phyloP scores from a whole-genome alignment of 1,140 invertebrate species.

The Nymphalis io region DNA sequence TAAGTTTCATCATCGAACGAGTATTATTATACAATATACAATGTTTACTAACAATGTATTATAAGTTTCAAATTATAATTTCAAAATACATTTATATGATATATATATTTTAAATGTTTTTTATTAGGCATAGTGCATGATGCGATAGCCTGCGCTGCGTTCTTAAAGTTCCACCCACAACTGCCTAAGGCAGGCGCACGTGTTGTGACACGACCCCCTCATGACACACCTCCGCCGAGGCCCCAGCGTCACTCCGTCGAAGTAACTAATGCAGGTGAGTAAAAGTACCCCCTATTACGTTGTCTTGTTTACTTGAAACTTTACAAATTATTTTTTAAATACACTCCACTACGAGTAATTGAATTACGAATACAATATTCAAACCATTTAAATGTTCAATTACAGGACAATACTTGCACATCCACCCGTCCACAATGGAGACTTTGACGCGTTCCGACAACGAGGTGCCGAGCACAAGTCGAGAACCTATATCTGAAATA shows the following conservation, averaged over 20 bases:
- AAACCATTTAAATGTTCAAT: neutral
- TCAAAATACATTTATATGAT: too few species aligned
- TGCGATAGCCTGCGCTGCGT: constrained; percentile 98
- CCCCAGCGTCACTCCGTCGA: constrained; percentile 93
- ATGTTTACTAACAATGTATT: too few species aligned
- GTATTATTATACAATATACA: too few species aligned
- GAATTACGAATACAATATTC: too few species aligned
- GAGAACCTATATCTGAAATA: constrained; percentile 77
- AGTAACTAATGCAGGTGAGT: constrained; percentile 86
- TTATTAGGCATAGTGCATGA: constrained; percentile 92
- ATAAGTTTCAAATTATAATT: too few species aligned
- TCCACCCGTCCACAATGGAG: constrained; percentile 89
- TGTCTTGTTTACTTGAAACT: too few species aligned
- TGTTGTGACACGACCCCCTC: constrained; percentile 83
- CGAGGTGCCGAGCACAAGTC: constrained; percentile 85
- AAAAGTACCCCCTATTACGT: constrained; percentile 4
- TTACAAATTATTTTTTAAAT: too few species aligned
- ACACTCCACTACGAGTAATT: too few species aligned
- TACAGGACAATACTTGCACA: constrained; percentile 86
- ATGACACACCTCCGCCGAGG: constrained; percentile 58
- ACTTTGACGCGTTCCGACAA: constrained; percentile 86
- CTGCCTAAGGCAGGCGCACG: constrained; percentile 90
- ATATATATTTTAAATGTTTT: neutral
- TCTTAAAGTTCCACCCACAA: constrained; percentile 96
- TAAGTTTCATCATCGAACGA: too few species aligned